Percentiles rank a stretch among this genome's conserved stretches.
Evolutionary conservation across 1,140 invertebrate genomes (phyloP).

Genomic region (Drosophila cardini): DNA sequence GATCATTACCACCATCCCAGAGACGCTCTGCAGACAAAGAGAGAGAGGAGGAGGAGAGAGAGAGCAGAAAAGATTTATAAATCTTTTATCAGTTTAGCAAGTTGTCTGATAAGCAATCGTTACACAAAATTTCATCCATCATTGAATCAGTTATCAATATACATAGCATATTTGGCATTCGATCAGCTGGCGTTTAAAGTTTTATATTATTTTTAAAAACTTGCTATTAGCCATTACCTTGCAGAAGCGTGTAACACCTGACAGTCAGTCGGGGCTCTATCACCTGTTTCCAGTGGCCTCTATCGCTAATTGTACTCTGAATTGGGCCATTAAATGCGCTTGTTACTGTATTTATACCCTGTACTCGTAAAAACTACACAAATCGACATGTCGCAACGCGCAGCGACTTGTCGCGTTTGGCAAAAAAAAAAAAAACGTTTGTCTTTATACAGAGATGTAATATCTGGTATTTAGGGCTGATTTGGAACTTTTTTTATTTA

Average conservation of each 20-base stretch:
- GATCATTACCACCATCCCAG: slow-evolving; percentile 19
- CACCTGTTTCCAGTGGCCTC: slow-evolving; percentile 10
- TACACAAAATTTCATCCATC: neutral
- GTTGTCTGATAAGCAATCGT: neutral
- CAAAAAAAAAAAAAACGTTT: too few species aligned
- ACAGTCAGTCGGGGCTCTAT: neutral
- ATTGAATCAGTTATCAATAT: neutral
- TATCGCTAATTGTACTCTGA: slow-evolving; percentile 28
- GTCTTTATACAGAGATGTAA: too few species aligned
- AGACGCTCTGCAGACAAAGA: slow-evolving; percentile 1
- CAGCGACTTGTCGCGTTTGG: too few species aligned
- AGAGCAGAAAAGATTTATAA: neutral
- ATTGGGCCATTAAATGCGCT: slow-evolving; percentile 29
- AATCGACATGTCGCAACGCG: neutral
- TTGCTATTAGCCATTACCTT: slow-evolving; percentile 26
- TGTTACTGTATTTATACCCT: slow-evolving; percentile 9
- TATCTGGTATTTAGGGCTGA: too few species aligned
- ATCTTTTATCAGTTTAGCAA: slow-evolving; percentile 15
- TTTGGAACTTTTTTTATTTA: too few species aligned
- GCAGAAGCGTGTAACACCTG: slow-evolving; percentile 3
- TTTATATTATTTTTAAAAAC: neutral
- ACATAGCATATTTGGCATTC: neutral
- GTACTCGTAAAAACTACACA: neutral
- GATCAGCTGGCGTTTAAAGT: slow-evolving; percentile 9
- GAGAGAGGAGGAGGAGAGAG: neutral